Base-by-base conservation (phyloP, 2,113 vertebrate genomes). In the Ivindomyrus marchei region DNA sequence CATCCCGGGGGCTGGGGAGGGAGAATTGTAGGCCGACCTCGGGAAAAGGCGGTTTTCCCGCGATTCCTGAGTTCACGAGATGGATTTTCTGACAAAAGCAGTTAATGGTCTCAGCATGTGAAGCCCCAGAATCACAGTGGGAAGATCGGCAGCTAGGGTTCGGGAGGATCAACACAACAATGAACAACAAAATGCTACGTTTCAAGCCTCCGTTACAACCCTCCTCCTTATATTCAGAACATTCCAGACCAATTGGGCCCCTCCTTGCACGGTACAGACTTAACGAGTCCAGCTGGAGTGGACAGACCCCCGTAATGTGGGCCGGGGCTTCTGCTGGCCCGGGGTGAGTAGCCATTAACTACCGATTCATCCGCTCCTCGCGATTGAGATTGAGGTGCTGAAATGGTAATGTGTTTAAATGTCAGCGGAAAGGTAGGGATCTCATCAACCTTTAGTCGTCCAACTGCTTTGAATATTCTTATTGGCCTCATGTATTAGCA, bases 341-440 rank as follows among this genome's bases (percentile, higher is more conserved):
- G 0, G 92, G 92, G 92, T 88, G 92, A 93, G 93, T 93, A 90
- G 66, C 95, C 94, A 96, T 96, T 96, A 96, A 93, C 92, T 17
- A 92, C 87, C 93, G 94, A 95, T 96, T 95, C 95, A 96, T 96
- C 96, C 95, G 91, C 92, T 86, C 90, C 92, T 89, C 46, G 91
- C 93, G 77, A 94, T 94, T 94, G 93, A 94, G 92, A 93, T 93
- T 92, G 92, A 91, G 91, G 92, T 90, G 91, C 92, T 93, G 92
- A 95, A 95, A 96, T 96, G 95, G 95, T 95, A 95, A 96, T 96
- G 95, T 95, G 95, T 95, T 96, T 96, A 96, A 96, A 96, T 96
- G 96, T 96, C 96, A 96, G 94, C 91, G 93, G 94, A 93, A 95
- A 95, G 95, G 95, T 94, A 94, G 92, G 93, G 92, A 94, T 95